Evolutionary conservation across 2,888 invertebrate genomes (phyloP), one percentile per base, ranked within the genome.

Genomic region (Leptinotarsa tumamoca): DNA sequence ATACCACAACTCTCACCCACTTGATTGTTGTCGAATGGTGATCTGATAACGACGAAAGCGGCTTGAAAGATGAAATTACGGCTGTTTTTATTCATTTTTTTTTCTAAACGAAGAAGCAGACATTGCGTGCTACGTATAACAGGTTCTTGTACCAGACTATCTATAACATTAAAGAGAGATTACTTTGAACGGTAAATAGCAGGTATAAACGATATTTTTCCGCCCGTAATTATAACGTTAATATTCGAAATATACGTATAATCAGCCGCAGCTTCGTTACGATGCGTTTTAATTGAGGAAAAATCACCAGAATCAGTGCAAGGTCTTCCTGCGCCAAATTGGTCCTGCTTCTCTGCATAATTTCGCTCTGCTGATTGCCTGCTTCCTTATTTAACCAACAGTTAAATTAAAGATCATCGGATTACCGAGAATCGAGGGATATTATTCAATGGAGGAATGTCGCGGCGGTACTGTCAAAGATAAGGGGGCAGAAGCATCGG

Each of bases 41-140:
- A 81, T 83, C 82, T 80, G 83, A 81, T 82, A 82, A 83, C 82
- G 82, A 83, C 79, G 76, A 75, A 73, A 77, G 77, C 77, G 58
- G 82, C 80, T 82, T 77, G 81, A 78, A 81, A 82, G 83, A 83
- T 83, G 83, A 81, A 84, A 84, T 83, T 83, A 83, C 83, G 79
- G 81, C 80, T 81, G 81, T 82, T 81, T 80, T 81, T 80, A 68
- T 79, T 77, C 79, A 78, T 78, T 75, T 76, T 75, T 80, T 80
- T 83, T 82, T 80, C 72, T 71, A 75, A 67, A 80, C 78, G 76
- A 77, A 78, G 75, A 79, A 82, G 80, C 82, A 82, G 82, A 83
- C 83, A 76, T 83, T 83, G 83, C 83, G 82, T 83, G 83, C 79
- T 80, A 81, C 78, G 81, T 81, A 82, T 81, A 83, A 83, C 83